phyloP scores from a whole-genome alignment of 92 coral and sea anemone species.

The Parazoanthus darwini region DNA sequence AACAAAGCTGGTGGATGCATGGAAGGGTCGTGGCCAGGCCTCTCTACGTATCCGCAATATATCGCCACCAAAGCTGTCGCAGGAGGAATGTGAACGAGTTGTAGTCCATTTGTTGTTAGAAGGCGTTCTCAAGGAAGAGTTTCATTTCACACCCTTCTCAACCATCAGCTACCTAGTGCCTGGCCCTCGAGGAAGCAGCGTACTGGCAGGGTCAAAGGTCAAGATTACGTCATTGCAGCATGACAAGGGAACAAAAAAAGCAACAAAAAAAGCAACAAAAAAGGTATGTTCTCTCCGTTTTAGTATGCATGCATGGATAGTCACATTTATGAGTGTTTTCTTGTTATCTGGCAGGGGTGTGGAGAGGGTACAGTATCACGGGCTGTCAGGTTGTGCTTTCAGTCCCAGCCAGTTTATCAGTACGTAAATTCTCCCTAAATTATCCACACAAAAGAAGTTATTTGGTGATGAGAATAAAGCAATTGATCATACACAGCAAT shows the following conservation, averaged over 20 bases:
- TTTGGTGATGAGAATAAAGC: too few species aligned
- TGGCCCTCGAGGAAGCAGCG: slow-evolving; percentile 73
- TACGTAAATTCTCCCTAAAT: too few species aligned
- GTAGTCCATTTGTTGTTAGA: slow-evolving; percentile 75
- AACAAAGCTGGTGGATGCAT: slow-evolving; percentile 86
- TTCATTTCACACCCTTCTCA: slow-evolving; percentile 92
- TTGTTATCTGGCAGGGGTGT: too few species aligned
- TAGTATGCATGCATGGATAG: not conserved
- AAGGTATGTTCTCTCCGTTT: slow-evolving; percentile 35
- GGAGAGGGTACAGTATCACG: too few species aligned
- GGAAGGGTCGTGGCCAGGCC: slow-evolving; percentile 85
- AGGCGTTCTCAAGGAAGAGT: slow-evolving; percentile 88
- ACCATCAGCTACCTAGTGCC: slow-evolving; percentile 91
- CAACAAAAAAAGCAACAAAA: slow-evolving; percentile 28
- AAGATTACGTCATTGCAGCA: slow-evolving; percentile 58
- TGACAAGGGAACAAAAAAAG: slow-evolving; percentile 32
- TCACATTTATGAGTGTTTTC: not conserved
- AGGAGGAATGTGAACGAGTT: slow-evolving; percentile 84
- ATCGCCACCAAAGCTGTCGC: slow-evolving; percentile 68
- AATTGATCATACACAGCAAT: too few species aligned
- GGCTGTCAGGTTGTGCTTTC: too few species aligned
- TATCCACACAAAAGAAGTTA: too few species aligned
- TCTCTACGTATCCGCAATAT: slow-evolving; percentile 69
- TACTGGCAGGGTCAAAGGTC: slow-evolving; percentile 55
- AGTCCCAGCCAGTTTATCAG: too few species aligned